phyloP scores from a whole-genome alignment of 2,797 vertebrate species.

The Paratrypauchen microcephalus region DNA sequence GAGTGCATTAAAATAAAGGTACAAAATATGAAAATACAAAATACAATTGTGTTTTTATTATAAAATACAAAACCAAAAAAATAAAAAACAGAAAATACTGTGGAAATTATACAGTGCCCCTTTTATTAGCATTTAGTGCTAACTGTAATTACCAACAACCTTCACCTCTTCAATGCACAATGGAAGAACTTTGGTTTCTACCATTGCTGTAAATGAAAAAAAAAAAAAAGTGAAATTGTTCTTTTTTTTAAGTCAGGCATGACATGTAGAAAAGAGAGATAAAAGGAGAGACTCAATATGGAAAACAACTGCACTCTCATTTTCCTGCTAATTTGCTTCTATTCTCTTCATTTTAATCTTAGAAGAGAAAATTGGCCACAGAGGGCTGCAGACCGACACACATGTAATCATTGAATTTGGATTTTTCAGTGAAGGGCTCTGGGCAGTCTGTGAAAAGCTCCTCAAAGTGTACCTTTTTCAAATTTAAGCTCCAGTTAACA shows the following conservation, averaged over 20 bases:
- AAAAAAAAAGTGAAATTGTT: slow-evolving; percentile 17
- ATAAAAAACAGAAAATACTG: not conserved
- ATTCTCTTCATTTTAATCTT: slow-evolving; percentile 74
- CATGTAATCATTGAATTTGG: slow-evolving; percentile 61
- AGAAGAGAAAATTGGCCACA: slow-evolving; percentile 69
- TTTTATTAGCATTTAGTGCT: not conserved
- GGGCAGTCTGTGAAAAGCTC: slow-evolving; percentile 44
- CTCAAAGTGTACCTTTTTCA: slow-evolving; percentile 69
- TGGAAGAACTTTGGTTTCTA: not conserved
- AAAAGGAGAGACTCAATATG: slow-evolving; percentile 30
- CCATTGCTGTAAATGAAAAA: not conserved
- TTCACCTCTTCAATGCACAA: not conserved
- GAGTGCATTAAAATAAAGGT: too few species aligned
- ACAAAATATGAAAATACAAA: too few species aligned
- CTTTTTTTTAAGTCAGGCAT: slow-evolving; percentile 40
- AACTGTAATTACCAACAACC: not conserved
- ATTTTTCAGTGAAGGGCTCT: slow-evolving; percentile 42
- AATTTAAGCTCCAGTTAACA: slow-evolving; percentile 75
- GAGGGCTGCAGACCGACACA: slow-evolving; percentile 72
- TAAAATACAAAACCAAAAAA: too few species aligned
- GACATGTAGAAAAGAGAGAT: slow-evolving; percentile 1
- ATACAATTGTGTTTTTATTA: too few species aligned
- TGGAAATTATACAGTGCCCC: not conserved
- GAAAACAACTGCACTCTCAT: slow-evolving; percentile 65
- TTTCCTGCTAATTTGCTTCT: slow-evolving; percentile 77